Base-by-base conservation (phyloP, 1,140 invertebrate genomes). In the Penaeus vannamei region DNA sequence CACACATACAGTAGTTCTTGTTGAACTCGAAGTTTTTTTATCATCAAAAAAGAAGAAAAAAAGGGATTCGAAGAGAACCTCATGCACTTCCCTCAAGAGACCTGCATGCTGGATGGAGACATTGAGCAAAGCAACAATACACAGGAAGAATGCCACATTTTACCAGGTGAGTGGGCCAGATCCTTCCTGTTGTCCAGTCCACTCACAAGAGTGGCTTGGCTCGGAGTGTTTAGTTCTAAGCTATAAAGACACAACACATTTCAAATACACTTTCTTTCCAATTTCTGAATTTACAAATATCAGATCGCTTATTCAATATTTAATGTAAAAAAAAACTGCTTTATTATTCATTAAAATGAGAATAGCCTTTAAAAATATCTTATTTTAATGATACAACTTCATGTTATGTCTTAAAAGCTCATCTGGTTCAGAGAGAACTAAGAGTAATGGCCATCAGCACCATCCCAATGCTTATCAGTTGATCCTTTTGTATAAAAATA, bases 401-500 rank as follows among this genome's bases (percentile, higher is more conserved):
- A 53, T 53, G 53, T 76, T 32, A 76, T 76, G 53, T n/a, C 69
- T 69, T 85, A 60, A 53, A 61, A 53, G 66, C 72, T 59, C 29
- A 36, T 85, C 61, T 85, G 64, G 84, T 53, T 36, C 53, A 53
- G 53, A 59, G 62, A 84, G 69, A 84, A 84, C 61, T 66, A 72
- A 66, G 42, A 84, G 61, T 66, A 66, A 66, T 81, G 79, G 79
- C 42, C 59, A 87, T 61, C 64, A 77, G 72, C 69, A 85, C 82
- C 87, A 79, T 80, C 76, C 82, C 87, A 79, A 26, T 77, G 87
- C 77, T 72, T 86, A 86, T 62, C 36, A 86, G 72, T 84, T 89
- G 87, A 77, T 84, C 80, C 69, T 84, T 62, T 85, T 60, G 87
- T 89, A 89, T 84, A 89, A 89, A 89, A 89, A 89, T 89, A 89